Evolutionary conservation across 2,888 invertebrate species (phyloP).

Genomic region (Orchestes rusci): DNA sequence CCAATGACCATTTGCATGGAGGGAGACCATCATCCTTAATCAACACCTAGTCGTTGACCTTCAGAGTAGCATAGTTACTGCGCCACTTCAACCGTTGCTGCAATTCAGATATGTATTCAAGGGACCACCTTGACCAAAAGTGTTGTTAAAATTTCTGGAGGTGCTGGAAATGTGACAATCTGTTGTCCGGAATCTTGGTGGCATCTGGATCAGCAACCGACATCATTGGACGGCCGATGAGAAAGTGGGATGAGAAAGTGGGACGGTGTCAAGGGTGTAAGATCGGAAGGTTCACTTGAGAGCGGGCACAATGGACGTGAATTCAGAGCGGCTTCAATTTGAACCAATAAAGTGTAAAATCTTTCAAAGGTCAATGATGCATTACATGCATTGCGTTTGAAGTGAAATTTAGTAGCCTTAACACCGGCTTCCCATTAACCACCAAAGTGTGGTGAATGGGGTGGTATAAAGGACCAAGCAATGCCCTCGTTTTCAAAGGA

Average conservation of each 20-base stretch:
- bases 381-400: neutral
- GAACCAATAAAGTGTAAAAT: neutral
- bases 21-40: constrained; percentile 7
- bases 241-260: constrained; percentile 5
- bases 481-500: neutral
- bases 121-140: constrained; percentile 12
- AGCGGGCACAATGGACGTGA: neutral
- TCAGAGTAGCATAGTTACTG: neutral
- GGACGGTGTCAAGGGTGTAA: neutral
- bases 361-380: neutral
- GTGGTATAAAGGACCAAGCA: neutral
- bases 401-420: neutral
- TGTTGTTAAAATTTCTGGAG: constrained; percentile 12
- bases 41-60: constrained; percentile 5
- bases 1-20: constrained; percentile 8
- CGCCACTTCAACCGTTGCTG: constrained; percentile 3
- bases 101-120: constrained; percentile 10
- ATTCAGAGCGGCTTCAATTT: neutral
- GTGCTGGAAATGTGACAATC: constrained; percentile 12
- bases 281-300: constrained; percentile 1
- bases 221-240: constrained; percentile 2
- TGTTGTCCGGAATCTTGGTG: neutral
- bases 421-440: neutral
- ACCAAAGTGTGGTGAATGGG: neutral
- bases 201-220: constrained; percentile 8